Conservation (phyloP, 2,113 vertebrate genomes). For the Ctenodactylus gundi region DNA sequence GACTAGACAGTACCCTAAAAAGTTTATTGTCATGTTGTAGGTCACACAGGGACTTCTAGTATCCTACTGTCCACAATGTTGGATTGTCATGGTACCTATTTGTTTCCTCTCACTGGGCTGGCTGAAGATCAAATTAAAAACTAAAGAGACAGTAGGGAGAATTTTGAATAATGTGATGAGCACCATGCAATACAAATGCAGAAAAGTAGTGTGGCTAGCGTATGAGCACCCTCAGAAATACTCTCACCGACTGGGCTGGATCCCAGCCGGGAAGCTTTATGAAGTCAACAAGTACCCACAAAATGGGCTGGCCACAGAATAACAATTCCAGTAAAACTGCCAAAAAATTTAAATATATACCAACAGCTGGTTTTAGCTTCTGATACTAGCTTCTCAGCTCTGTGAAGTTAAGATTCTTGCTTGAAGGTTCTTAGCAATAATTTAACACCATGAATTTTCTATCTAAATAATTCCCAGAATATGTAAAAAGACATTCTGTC, state of each 20-base stretch:
- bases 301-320: constrained; percentile 53
- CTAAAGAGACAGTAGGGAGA: not conserved
- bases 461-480: constrained; percentile 74
- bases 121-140: constrained; percentile 38
- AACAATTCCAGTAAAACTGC: constrained; percentile 57
- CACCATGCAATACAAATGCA: not conserved
- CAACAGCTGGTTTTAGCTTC: constrained; percentile 60
- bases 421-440: constrained; percentile 65
- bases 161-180: constrained; percentile 52
- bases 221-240: not conserved
- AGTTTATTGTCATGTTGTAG: not conserved
- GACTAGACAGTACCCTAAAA: not conserved
- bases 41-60: not conserved
- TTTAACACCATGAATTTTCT: constrained; percentile 62
- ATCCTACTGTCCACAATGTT: not conserved
- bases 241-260: not conserved
- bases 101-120: not conserved
- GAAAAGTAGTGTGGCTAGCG: not conserved
- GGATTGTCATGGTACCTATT: not conserved
- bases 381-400: constrained; percentile 68
- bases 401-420: constrained; percentile 64
- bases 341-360: constrained; percentile 47
- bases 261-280: constrained; percentile 47
- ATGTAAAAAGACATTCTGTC: constrained; percentile 38
- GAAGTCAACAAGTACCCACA: constrained; percentile 64